Base-by-base conservation (phyloP, 2,888 invertebrate species). In the Maniola hyperantus region DNA sequence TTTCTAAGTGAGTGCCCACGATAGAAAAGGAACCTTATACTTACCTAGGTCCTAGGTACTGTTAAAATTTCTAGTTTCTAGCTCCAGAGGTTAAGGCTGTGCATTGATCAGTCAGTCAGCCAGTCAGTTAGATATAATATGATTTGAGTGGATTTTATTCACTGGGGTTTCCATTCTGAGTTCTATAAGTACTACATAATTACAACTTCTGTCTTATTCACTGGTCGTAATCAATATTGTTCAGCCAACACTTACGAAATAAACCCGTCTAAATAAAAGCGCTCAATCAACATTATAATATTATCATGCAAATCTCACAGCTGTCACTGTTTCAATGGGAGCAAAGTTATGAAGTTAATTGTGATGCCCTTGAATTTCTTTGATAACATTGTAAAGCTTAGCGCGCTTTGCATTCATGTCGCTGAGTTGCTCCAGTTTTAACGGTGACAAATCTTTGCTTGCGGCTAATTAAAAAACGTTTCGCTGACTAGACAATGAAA, bases 371-470 rank as follows among this genome's bases (percentile, higher is more conserved):
- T 42, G 57, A 13, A 18, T 57, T 13, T 20, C 39, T n/a, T 20
- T 42, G 57, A 57, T 57, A 57, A 20, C 53, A 50, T 57, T 20
- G 10, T 54, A 55, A 57, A 20, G 20, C 15, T 57, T 13, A 36
- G 36, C 36, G 4, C 26, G 26, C 51, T 11, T 39, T 36, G 36
- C 15, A 55, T 55, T 55, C 5, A 15, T 5, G 36, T 55, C 18
- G 15, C 48, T 18, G 18, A 18, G 15, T 48, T 55, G 55, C 36
- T 55, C 55, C 36, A 36, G n/a, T 34, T 54, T 54, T 54, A 34
- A 34, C 8, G 26, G 6, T 54, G 34, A 54, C 53, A 15, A 48
- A 7, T 5, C n/a, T 42, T 7, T 48, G 15, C 15, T 7, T 15
- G n/a, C 18, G 46, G 18, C 46, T 48, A 48, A 6, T 15, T 8